These are phyloP conservation scores for Alces alces DNA, from an alignment of 2,113 vertebrate genomes.

Conservation along the genomic window DNA sequence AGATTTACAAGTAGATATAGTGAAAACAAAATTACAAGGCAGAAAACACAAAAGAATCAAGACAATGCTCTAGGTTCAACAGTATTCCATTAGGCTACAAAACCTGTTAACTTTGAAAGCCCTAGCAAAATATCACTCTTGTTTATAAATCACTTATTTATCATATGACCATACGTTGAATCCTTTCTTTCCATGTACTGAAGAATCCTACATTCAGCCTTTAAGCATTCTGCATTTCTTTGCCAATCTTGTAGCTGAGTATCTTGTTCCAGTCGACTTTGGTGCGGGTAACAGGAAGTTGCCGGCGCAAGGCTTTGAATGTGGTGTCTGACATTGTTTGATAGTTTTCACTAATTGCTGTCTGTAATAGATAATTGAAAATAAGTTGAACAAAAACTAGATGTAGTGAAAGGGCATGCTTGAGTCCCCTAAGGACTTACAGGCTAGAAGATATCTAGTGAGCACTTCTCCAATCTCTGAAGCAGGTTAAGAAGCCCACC, in stretches of 20 bases:
- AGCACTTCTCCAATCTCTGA: neutral
- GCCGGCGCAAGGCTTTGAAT: conserved; percentile 96
- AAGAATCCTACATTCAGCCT: conserved; percentile 47
- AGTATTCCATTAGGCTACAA: conserved; percentile 79
- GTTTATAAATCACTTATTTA: conserved; percentile 81
- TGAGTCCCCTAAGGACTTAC: neutral
- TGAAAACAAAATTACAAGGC: conserved; percentile 72
- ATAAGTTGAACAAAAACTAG: conserved; percentile 39
- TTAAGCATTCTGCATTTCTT: conserved; percentile 96
- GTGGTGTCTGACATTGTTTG: conserved; percentile 98
- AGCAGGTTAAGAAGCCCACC: neutral
- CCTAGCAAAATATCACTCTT: conserved; percentile 81
- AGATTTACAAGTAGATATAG: conserved; percentile 69
- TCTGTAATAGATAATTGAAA: conserved; percentile 80
- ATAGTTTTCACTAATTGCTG: conserved; percentile 95
- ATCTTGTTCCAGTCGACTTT: conserved; percentile 99
- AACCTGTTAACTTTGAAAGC: conserved; percentile 83
- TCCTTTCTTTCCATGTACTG: conserved; percentile 69
- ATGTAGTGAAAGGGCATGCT: neutral
- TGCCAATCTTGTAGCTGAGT: conserved; percentile 99
- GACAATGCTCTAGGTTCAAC: conserved; percentile 77
- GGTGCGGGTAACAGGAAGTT: conserved; percentile 96
- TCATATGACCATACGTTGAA: conserved; percentile 76
- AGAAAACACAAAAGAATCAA: conserved; percentile 77
- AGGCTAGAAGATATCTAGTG: neutral